Evolutionary conservation across 2,797 vertebrate genomes (phyloP), one percentile per base, ranked within the genome.

Genomic region (Enteromius unitaeniatus): DNA sequence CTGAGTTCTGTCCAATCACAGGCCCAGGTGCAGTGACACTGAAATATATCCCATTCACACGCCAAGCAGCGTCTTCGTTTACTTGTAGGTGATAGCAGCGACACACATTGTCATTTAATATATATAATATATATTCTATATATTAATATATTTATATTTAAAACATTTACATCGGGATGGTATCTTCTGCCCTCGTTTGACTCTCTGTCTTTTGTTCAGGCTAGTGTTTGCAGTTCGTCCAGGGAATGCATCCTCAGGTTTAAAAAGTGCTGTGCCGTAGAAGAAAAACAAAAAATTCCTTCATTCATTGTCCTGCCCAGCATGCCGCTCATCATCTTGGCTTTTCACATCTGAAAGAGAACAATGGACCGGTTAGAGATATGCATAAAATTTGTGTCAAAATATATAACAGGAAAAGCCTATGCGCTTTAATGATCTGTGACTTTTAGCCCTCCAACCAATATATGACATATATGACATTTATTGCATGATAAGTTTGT

Each of bases 231-330:
- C n/a, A 84, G 88, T 93, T 94, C 91, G 92, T 91, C 92, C 93
- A 91, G 93, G 96, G 96, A 97, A 97, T 96, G 96, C 94, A 95
- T 96, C 94, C 94, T 95, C 93, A 90, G 90, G 94, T 92, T 93
- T 95, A 94, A 94, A 91, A 98, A 98, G 97, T 97, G 97, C 97
- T 96, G 95, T 96, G 96, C 94, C 90, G 91, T 78, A 72, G 91
- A 90, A 89, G 94, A 91, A 94, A 92, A 89, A 4, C 91, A 90
- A 89, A 95, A 94, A 92, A 89, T 96, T 93, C 95, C 97, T 95
- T 94, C 93, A 94, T 92, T 94, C 95, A 83, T 80, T 74, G 82
- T 78, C 65, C 93, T 78, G 93, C 93, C 92, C 91, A 93, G 89
- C 89, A 89, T 88, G 89, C 85, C 89, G 92, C 93, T 97, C 96